phyloP scores from a whole-genome alignment of 92 coral and sea anemone genomes.

The Phenganax subtilis region DNA sequence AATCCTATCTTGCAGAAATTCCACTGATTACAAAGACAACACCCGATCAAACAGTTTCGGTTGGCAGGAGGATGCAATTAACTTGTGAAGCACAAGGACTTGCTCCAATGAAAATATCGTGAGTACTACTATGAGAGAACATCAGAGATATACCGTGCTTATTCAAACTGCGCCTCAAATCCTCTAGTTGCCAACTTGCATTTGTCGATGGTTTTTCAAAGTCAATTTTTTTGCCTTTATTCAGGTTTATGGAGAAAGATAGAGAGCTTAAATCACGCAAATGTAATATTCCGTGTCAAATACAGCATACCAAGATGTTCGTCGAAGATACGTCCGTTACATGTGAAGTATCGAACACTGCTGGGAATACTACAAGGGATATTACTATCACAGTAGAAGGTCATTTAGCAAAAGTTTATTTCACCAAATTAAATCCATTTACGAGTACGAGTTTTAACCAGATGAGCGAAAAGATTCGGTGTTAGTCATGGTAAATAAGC shows the following conservation, averaged over 20 bases:
- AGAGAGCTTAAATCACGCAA: neutral
- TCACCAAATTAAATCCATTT: too few species aligned
- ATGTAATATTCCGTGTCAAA: constrained; percentile 4
- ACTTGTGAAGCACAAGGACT: constrained; percentile 26
- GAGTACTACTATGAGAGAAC: neutral
- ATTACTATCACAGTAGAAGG: constrained; percentile 41
- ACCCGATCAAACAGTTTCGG: constrained; percentile 5
- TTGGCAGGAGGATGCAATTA: constrained; percentile 18
- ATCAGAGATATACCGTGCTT: neutral
- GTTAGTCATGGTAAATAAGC: neutral
- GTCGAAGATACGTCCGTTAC: constrained; percentile 51
- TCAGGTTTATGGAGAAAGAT: constrained; percentile 19
- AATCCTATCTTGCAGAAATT: neutral
- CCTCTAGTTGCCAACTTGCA: too few species aligned
- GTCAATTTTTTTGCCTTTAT: neutral
- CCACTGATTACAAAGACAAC: constrained; percentile 26
- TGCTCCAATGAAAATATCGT: constrained; percentile 30
- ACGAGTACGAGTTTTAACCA: too few species aligned
- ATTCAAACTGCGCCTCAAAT: too few species aligned
- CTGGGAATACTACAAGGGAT: constrained; percentile 52
- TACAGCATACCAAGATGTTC: constrained; percentile 8
- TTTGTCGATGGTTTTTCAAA: neutral
- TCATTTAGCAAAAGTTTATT: neutral
- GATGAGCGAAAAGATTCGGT: neutral
- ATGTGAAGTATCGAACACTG: constrained; percentile 66